phyloP scores from a whole-genome alignment of 2,113 vertebrate genomes.

The Harpagus bidentatus region DNA sequence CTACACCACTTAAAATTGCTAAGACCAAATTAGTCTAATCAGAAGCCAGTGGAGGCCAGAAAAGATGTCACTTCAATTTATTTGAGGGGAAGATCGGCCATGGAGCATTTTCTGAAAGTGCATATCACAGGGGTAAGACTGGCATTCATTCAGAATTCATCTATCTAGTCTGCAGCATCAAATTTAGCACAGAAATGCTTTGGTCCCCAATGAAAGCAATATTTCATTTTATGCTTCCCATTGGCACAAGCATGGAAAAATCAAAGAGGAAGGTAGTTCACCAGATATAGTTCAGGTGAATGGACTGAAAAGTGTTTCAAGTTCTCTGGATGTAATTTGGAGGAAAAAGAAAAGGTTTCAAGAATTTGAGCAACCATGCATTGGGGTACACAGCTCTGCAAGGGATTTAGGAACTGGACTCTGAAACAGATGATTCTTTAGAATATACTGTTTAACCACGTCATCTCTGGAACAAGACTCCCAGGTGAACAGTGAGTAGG shows the following conservation, averaged over 20 bases:
- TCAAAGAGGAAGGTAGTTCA: neutral
- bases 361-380: neutral
- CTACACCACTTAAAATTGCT: neutral
- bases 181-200: neutral
- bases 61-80: neutral
- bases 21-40: constrained; percentile 5
- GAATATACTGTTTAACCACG: neutral
- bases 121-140: neutral
- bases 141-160: neutral
- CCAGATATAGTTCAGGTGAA: neutral
- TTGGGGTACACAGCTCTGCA: neutral
- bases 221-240: neutral
- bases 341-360: neutral
- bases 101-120: neutral
- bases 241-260: neutral
- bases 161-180: neutral
- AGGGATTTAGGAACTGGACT: neutral
- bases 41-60: neutral
- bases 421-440: neutral
- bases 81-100: neutral
- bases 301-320: neutral
- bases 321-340: neutral
- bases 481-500: neutral
- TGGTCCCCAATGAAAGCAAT: neutral
- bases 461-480: neutral